phyloP scores from a whole-genome alignment of 2,888 invertebrate species.

The Acholoe squamosa region DNA sequence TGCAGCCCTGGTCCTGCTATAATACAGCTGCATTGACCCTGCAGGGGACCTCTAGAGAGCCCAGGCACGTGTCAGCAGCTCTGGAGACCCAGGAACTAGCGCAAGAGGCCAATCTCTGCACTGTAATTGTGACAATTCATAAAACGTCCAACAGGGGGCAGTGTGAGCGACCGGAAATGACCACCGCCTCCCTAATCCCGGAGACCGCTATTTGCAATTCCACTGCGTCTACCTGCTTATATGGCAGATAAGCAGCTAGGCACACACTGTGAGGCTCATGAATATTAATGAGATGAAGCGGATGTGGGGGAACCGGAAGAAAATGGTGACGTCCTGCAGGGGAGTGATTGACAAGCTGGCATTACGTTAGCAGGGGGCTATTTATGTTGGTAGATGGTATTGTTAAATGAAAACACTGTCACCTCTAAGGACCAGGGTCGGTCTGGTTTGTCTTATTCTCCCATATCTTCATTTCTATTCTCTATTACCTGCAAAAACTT shows the following conservation, averaged over 20 bases:
- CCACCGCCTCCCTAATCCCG: not conserved
- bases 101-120: not conserved
- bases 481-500: no score
- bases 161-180: conserved; percentile 2
- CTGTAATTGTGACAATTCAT: conserved; percentile 13
- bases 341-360: not conserved
- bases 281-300: not conserved
- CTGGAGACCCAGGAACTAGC: not conserved
- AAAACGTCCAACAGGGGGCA: not conserved
- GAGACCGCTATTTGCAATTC: not conserved
- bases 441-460: no score
- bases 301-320: not conserved
- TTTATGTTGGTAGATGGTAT: no score
- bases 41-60: not conserved
- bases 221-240: not conserved
- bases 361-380: not conserved
- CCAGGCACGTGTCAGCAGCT: not conserved
- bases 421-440: no score
- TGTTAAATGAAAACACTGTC: no score
- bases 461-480: no score
- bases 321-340: not conserved
- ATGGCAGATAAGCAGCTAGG: not conserved
- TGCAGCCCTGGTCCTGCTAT: not conserved
- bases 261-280: not conserved
- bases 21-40: conserved; percentile 12